Evolutionary conservation across 1,140 invertebrate genomes (phyloP).

Genomic region (Temnothorax curvispinosus): DNA sequence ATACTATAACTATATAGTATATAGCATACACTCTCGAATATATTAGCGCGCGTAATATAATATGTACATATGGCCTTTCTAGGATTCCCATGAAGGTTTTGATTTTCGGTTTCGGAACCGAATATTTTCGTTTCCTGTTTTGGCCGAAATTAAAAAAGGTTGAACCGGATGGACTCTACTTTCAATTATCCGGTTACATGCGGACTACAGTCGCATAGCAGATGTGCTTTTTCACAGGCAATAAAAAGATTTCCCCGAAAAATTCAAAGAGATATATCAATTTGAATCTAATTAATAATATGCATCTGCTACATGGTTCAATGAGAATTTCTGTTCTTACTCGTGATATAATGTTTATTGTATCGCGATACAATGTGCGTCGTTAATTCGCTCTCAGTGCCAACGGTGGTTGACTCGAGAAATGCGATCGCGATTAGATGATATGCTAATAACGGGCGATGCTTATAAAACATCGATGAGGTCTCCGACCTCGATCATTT

Average conservation of each 20-base stretch:
- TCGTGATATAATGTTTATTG: not conserved
- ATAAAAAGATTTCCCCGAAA: not conserved
- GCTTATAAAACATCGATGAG: slow-evolving; percentile 19
- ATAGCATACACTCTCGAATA: too few relatives aligned
- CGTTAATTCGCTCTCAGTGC: not conserved
- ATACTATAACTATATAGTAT: too few relatives aligned
- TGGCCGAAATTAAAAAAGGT: too few relatives aligned
- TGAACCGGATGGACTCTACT: too few relatives aligned
- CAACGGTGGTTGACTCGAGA: slow-evolving; percentile 1
- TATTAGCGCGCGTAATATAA: too few relatives aligned
- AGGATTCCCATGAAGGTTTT: too few relatives aligned
- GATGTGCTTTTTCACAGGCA: not conserved
- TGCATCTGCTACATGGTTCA: not conserved
- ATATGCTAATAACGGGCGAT: slow-evolving; percentile 24
- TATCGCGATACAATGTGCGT: not conserved
- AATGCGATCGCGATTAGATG: slow-evolving; percentile 50
- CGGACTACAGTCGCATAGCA: not conserved
- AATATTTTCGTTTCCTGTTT: too few relatives aligned
- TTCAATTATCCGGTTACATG: too few relatives aligned
- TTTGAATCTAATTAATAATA: not conserved
- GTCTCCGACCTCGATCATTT: slow-evolving; percentile 56
- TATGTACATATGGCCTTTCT: too few relatives aligned
- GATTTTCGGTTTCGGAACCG: too few relatives aligned
- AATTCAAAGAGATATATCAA: not conserved
- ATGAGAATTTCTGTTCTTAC: not conserved